Evolutionary conservation across 2,888 invertebrate species (phyloP).

Genomic region (Xanthia togata): DNA sequence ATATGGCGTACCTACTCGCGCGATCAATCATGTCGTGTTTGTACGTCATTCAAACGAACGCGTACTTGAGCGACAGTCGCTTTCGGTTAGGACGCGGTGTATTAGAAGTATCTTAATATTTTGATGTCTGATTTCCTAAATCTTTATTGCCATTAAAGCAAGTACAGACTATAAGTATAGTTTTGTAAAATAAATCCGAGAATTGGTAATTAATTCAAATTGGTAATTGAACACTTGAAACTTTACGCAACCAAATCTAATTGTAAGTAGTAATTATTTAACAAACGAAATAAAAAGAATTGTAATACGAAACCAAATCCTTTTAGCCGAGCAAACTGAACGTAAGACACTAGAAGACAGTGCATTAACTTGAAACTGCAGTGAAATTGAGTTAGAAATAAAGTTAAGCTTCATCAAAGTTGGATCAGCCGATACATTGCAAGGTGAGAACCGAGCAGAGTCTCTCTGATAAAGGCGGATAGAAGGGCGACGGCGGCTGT

Average conservation of each 20-base stretch:
- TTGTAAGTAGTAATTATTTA: neutral
- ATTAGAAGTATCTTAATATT: neutral
- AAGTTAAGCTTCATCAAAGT: conserved; percentile 71
- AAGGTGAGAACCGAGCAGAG: conserved; percentile 59
- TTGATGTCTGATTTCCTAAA: neutral
- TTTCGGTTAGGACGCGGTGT: neutral
- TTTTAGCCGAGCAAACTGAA: conserved; percentile 27
- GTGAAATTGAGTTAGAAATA: conserved; percentile 69
- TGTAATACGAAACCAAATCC: neutral
- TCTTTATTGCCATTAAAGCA: neutral
- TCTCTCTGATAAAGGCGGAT: conserved; percentile 29
- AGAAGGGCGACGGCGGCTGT: neutral
- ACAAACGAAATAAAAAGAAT: neutral
- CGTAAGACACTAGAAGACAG: conserved; percentile 41
- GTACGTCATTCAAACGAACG: neutral
- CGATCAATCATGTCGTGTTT: neutral
- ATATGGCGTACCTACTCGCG: neutral
- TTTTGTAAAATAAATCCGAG: neutral
- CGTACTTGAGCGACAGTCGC: neutral
- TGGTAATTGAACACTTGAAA: neutral
- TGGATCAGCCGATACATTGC: conserved; percentile 67
- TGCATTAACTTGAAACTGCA: conserved; percentile 60
- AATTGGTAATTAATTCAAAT: neutral
- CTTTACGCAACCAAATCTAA: neutral
- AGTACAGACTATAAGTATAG: neutral